Evolutionary conservation across 37 sponge, comb jelly and placozoan genomes (phyloP), one percentile per base, ranked within the genome.

Genomic region (Geodia barretti): DNA sequence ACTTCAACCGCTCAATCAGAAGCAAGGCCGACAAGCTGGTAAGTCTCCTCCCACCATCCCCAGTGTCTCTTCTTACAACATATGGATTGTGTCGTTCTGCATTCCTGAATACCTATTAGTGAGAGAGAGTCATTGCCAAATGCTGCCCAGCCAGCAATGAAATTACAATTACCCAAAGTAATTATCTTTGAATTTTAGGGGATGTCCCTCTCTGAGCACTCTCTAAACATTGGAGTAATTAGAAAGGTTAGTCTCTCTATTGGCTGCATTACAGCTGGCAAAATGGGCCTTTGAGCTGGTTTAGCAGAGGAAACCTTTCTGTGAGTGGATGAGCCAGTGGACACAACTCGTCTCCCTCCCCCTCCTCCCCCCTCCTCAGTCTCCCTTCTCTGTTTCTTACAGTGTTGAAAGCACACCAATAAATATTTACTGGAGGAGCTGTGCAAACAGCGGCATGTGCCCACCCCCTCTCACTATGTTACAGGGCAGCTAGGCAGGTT

Each of bases 1-100:
- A 92, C 60, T 92, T 89, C 79, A 95, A 95, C 79, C 75, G 96
- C 4, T 95, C 96, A 3, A 89, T 95, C 84, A 64, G 96, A 33
- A 36, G 26, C 74, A 84, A 86, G 62, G 96, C 96, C 14, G 79
- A 83, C 62, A 88, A 95, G 39, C 62, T 85, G 90, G 93, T 92
- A 30, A 68, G 87, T 42, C 5, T 40, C 74, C 7, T 5, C 4
- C 74, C 41, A 8, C 3, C n/a, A 1, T 29, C 43, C 74, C 1
- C 47, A 39, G 9, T 24, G 26, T 8, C n/a, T 76, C 32, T 62
- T 29, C 20, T 25, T 65, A 29, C 8, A 11, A 25, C 7, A 25
- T 25, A 29, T 65, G 67, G 17, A 40, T 30, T 17, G 4, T 34
- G 14, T 8, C 7, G 17, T 34, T 11, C 4, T 70, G 36, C 39